Conservation (phyloP, 2,888 invertebrate species). For the Cordylochernes scorpioides region DNA sequence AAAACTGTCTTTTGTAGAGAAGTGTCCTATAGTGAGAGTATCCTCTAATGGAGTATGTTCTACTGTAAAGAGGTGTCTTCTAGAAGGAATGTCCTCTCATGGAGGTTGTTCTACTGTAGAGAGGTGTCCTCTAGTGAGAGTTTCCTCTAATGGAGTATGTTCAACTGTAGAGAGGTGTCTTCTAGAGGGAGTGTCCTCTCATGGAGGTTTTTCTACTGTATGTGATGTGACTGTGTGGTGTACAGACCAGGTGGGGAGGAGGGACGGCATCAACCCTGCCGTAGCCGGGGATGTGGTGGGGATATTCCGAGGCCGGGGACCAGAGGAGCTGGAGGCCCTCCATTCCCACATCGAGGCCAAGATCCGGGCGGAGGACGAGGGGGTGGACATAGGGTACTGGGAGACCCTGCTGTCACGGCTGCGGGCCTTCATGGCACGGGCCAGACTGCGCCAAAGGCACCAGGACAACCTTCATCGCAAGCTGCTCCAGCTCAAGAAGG, state of each 20-base stretch:
- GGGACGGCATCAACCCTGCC: slow-evolving; percentile 63
- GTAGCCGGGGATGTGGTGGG: slow-evolving; percentile 65
- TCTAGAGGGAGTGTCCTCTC: no score
- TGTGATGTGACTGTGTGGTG: no score
- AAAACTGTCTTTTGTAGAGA: no score
- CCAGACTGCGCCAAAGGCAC: slow-evolving; percentile 68
- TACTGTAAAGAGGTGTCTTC: no score
- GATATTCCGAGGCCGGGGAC: slow-evolving; percentile 77
- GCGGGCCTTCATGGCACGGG: slow-evolving; percentile 81
- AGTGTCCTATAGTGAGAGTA: no score
- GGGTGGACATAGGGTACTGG: slow-evolving; percentile 92
- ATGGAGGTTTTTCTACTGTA: no score
- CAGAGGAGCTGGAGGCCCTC: slow-evolving; percentile 51
- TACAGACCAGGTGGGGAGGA: slow-evolving; percentile 23
- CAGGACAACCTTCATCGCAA: slow-evolving; percentile 64
- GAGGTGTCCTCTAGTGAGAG: no score
- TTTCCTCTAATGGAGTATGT: no score
- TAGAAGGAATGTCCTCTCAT: no score
- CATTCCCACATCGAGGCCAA: slow-evolving; percentile 61
- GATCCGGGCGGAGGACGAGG: slow-evolving; percentile 53
- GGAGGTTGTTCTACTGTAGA: no score
- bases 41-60: no score
- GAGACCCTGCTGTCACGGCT: slow-evolving; percentile 81
- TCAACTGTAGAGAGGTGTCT: no score
- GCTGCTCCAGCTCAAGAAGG: slow-evolving; percentile 60